Percentiles rank a stretch among this genome's conserved stretches.
Evolutionary conservation across 2,888 invertebrate species (phyloP).

Genomic region (Nineta flava): DNA sequence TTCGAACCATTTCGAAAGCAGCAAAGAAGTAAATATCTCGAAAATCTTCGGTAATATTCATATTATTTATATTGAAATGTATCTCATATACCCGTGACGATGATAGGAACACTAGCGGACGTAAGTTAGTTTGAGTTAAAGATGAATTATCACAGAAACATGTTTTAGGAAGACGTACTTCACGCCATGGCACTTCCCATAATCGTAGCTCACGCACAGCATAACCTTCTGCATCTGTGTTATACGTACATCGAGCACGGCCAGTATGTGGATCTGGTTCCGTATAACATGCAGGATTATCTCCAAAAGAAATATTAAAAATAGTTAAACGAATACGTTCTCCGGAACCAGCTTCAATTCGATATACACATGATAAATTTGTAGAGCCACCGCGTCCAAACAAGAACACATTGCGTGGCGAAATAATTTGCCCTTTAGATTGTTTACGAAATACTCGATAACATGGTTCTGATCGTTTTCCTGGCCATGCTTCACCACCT

Average conservation of each 20-base stretch:
- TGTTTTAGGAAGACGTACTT: slow-evolving; percentile 50
- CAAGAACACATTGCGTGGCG: slow-evolving; percentile 60
- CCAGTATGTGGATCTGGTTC: slow-evolving; percentile 58
- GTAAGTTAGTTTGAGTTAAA: slow-evolving; percentile 32
- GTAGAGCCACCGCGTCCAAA: slow-evolving; percentile 70
- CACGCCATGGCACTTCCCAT: slow-evolving; percentile 57
- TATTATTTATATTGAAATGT: slow-evolving; percentile 53
- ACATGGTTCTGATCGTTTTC: slow-evolving; percentile 31
- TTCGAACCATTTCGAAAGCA: slow-evolving; percentile 45
- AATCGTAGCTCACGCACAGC: slow-evolving; percentile 38
- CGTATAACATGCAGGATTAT: slow-evolving; percentile 46
- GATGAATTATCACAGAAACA: slow-evolving; percentile 65
- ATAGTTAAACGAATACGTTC: slow-evolving; percentile 50
- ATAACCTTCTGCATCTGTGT: slow-evolving; percentile 19
- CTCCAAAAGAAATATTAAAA: slow-evolving; percentile 58
- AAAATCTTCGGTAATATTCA: slow-evolving; percentile 67
- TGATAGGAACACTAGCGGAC: slow-evolving; percentile 46
- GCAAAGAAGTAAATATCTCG: slow-evolving; percentile 67
- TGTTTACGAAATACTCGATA: slow-evolving; percentile 46
- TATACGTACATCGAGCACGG: slow-evolving; percentile 37
- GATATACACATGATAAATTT: slow-evolving; percentile 60
- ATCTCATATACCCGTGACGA: slow-evolving; percentile 56
- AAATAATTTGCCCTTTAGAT: slow-evolving; percentile 43
- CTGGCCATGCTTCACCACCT: slow-evolving; percentile 48
- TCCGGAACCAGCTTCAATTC: slow-evolving; percentile 50